Evolutionary conservation across 2,113 vertebrate species (phyloP).

Genomic region (Clinocottus analis): DNA sequence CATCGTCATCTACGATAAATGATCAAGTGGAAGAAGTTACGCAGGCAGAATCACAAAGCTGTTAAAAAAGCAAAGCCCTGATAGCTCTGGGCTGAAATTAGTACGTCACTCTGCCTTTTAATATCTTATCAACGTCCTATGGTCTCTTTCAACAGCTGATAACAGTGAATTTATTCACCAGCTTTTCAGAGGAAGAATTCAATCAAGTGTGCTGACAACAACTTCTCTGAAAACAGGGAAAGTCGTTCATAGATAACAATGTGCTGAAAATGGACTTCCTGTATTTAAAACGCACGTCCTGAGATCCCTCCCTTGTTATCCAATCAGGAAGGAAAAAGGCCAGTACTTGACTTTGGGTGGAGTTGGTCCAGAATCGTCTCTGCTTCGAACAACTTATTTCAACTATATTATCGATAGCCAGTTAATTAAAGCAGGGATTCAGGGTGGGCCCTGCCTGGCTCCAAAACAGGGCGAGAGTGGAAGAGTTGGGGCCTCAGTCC

Average conservation of each 20-base stretch:
- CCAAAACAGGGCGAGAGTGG: constrained; percentile 13
- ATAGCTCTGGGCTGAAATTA: not conserved
- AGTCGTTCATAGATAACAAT: constrained; percentile 58
- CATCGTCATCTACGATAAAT: constrained; percentile 25
- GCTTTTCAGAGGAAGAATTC: constrained; percentile 41
- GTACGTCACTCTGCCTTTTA: not conserved
- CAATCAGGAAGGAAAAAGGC: constrained; percentile 72
- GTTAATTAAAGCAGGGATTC: not conserved
- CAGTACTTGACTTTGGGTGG: constrained; percentile 38
- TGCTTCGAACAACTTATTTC: constrained; percentile 1
- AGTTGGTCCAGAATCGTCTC: constrained; percentile 9
- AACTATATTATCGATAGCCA: not conserved
- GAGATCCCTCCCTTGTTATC: constrained; percentile 61
- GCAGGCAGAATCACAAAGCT: not conserved
- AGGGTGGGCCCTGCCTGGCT: not conserved
- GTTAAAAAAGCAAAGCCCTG: not conserved
- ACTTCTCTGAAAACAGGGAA: constrained; percentile 15
- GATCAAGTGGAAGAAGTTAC: constrained; percentile 12
- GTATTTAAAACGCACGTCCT: constrained; percentile 61
- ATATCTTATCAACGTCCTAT: not conserved
- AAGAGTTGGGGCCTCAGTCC: constrained; percentile 2
- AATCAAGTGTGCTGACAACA: constrained; percentile 45
- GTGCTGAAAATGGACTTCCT: constrained; percentile 67
- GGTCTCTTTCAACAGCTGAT: constrained; percentile 14
- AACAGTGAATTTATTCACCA: constrained; percentile 14